Evolutionary conservation across 1,140 invertebrate species (phyloP), one percentile per base, ranked within the genome.

Genomic region (Mylabris phalerata): DNA sequence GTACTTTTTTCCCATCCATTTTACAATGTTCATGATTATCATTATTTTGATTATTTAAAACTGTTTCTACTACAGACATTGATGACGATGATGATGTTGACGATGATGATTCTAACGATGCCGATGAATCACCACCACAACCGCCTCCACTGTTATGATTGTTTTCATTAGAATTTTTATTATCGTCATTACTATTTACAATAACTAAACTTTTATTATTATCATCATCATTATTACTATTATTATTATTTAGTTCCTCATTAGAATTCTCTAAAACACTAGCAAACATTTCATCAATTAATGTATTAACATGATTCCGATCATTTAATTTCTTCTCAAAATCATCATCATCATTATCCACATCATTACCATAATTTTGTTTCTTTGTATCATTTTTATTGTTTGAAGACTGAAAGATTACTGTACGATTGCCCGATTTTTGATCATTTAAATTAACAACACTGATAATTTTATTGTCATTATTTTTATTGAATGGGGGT

Each of bases 231-330:
- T 42, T 1, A 10, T 38, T 42, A 9, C 3, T 43, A 44, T 26
- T 6, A 13, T 19, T 25, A 52, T 19, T 11, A 45, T 26, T 9
- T 19, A 9, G 50, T 43, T 62, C 51, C 19, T 49, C 48, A 11
- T 19, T 44, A 9, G 54, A 57, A 46, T 63, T 61, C 43, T 72
- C 70, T 13, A 73, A 50, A 40, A 71, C 70, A 51, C 67, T 68
- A 7, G 71, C 71, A 45, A 73, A 71, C 71, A 73, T 73, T 46
- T 73, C 71, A 58, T 73, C 70, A 11, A 73, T 73, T 43, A 73
- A 60, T 9, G 67, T 70, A 50, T 71, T 73, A 7, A 71, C 70
- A 60, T 71, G 69, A 56, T 71, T 71, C 19, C 66, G 57, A 50
- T 71, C 69, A 47, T 66, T 70, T 19, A 66, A 50, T 40, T 66